Evolutionary conservation across 2,797 vertebrate genomes (phyloP), one percentile per base, ranked within the genome.

Genomic region (Helarctos malayanus): DNA sequence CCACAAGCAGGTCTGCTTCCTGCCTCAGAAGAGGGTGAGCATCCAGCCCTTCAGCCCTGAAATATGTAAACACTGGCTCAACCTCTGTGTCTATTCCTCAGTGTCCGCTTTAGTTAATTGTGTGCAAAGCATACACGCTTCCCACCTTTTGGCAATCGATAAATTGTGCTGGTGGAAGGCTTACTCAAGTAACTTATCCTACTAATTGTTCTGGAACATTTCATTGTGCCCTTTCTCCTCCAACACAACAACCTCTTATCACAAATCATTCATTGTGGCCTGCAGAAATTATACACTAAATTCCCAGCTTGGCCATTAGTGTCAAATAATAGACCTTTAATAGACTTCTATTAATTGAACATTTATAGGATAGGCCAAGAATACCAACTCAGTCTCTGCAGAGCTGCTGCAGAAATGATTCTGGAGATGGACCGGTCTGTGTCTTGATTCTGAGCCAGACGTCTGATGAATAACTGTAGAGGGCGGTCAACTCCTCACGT

Each of bases 201-300:
- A 95, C 91, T 96, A 94, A 95, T 97, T 98, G 87, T 83, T 91
- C 89, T 87, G 93, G 86, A 89, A 80, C 71, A 95, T 97, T 97
- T 97, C 54, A 81, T 97, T 97, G 97, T 89, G 35, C 16, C 25
- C 45, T 95, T 95, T 90, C 52, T 89, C 92, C 68, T 95, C 54
- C 73, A 87, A 92, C 41, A 88, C 81, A 97, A 93, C 81, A 96
- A n/a, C n/a, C 9, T 86, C 83, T 91, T 92, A 54, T 95, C 94
- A 97, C 78, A 98, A 96, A 97, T 97, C 92, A 97, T 91, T 97
- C 86, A 73, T 65, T 80, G 52, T 73, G n/a, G 68, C n/a, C 71
- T 93, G n/a, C 2, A 95, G 69, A 95, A 98, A 97, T 41, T 57
- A 87, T n/a, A 84, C 3, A 27, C 49, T 54, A 0, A 23, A 89